Evolutionary conservation across 2,888 invertebrate genomes (phyloP), one percentile per base, ranked within the genome.

Genomic region (Dendrolimus pini): DNA sequence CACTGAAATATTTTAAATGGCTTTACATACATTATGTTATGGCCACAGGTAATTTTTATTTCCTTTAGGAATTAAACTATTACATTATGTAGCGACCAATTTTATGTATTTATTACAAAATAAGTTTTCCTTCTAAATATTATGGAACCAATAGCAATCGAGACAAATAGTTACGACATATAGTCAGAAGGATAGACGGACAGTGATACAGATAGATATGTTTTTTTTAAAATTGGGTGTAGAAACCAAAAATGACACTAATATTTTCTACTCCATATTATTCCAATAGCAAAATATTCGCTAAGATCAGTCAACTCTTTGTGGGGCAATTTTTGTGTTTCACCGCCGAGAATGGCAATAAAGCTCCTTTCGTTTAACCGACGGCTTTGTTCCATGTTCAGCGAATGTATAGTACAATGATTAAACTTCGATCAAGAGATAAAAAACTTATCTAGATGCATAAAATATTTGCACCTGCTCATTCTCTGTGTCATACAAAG

Each of bases 231-330:
- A 30, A 3, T 30, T 30, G 3, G 30, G 3, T 30, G 30, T 6
- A 6, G 30, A 30, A 2, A 3, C 30, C 30, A 30, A 30, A 30
- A 30, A 30, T 30, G 3, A 30, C 30, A 6, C 30, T 47, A 47
- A 9, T 30, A 54, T 54, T 30, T 57, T 9, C 53, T 42, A 47
- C 47, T 68, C 68, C 64, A 68, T 53, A 47, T 63, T 63, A 68
- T 62, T 62, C 64, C 56, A 60, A 56, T 57, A 59, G 52, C 53
- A 42, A 61, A 54, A 58, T 63, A 70, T 73, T 83, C 78, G 71
- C 75, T 82, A 75, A 74, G 78, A 84, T 83, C 83, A 77, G 83
- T 82, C 82, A 82, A 78, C 77, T 71, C 74, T 75, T 75, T 76
- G 73, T 68, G 65, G 69, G 64, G 65, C 68, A 71, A 72, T 78